Base-by-base conservation (phyloP, 2,113 vertebrate genomes). In the Electrona antarctica region DNA sequence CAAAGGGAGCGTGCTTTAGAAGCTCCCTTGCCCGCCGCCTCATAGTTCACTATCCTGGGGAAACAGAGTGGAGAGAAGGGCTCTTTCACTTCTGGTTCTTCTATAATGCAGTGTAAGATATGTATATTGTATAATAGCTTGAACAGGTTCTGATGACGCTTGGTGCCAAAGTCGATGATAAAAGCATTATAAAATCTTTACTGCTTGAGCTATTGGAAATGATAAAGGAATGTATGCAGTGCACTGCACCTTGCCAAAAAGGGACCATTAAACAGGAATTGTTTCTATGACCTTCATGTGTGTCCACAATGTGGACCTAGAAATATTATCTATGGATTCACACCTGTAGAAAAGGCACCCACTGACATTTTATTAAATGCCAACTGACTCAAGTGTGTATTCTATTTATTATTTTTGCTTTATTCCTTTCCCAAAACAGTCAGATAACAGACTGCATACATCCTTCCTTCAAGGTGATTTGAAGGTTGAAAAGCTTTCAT, bases 1-100 rank as follows among this genome's bases (percentile, higher is more conserved):
- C 97, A 98, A 59, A 99, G 87, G 3, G 97, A 98, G 63, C 97
- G 94, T 71, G 97, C 96, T 83, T 79, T 92, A 8, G 91, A 93
- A 0, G 94, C 95, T 75, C 95, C 95, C 91, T 96, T 97, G 6
- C 96, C 96, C 0, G 95, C 92, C 90, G 95, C 92, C 91, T 98
- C 97, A 77, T 97, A 99, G 89, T 97, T 95, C 47, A 97, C 92
- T 82, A 95, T 93, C 90, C 97, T 99, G 87, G 0, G 21, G 54
- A 60, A 61, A 84, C n/a, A 83, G 69, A 60, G 70, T 41, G 15
- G 64, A 8, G n/a, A 4, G n/a, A 54, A 3, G 8, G 0, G 6
- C 28, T 10, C n/a, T 54, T 4, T 76, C 11, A 70, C 57, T 50
- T 13, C 4, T 8, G 63, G 5, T 46, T n/a, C 10, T 15, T 73